Evolutionary conservation across 2,888 invertebrate species (phyloP).

Genomic region (Hirudinaria manillensis): DNA sequence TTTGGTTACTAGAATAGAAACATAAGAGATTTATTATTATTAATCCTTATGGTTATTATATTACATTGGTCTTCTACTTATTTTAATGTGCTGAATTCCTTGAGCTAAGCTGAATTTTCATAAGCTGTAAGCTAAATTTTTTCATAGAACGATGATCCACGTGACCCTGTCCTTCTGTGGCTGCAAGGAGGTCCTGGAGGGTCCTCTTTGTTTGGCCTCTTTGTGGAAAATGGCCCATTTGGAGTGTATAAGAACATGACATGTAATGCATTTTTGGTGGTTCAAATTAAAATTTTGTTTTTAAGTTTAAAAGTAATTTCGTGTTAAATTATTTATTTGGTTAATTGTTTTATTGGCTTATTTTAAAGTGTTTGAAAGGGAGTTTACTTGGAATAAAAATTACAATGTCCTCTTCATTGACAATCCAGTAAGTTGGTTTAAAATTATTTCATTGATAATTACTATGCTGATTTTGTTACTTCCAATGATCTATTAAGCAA

Average conservation of each 20-base stretch:
- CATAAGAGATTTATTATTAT: too few relatives aligned
- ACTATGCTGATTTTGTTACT: neutral
- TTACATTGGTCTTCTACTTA: neutral
- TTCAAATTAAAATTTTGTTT: neutral
- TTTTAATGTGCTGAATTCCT: neutral
- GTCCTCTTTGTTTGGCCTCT: slow-evolving; percentile 53
- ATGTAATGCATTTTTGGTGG: slow-evolving; percentile 42
- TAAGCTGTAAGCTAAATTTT: too few relatives aligned
- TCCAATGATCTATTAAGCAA: neutral
- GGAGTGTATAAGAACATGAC: slow-evolving; percentile 55
- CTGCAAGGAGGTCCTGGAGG: slow-evolving; percentile 55
- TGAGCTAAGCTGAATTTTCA: too few relatives aligned
- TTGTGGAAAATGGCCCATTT: slow-evolving; percentile 75
- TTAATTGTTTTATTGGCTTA: slow-evolving; percentile 2
- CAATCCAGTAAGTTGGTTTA: slow-evolving; percentile 72
- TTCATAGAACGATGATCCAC: slow-evolving; percentile 26
- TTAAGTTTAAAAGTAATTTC: neutral
- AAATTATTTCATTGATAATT: neutral
- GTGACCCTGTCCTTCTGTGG: slow-evolving; percentile 53
- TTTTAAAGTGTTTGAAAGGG: slow-evolving; percentile 59
- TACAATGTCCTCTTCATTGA: slow-evolving; percentile 82
- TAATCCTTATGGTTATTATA: too few relatives aligned
- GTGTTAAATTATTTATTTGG: neutral
- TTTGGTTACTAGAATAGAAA: too few relatives aligned
- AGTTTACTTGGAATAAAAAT: slow-evolving; percentile 72